Conservation (phyloP, 1,140 invertebrate genomes). For the Caenorhabditis briggsae region DNA sequence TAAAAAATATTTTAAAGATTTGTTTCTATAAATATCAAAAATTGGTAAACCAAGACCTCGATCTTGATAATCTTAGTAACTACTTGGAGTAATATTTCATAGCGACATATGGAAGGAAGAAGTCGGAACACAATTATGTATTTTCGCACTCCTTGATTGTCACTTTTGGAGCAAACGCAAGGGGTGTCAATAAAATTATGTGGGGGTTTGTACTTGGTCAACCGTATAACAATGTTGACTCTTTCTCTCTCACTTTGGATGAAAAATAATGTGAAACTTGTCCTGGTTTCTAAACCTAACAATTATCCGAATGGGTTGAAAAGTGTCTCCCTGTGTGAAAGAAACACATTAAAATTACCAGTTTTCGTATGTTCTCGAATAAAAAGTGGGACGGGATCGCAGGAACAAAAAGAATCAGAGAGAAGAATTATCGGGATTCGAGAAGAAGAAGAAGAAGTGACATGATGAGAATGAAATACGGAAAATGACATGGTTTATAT, state of each 20-base stretch:
- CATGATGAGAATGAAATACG: slow-evolving; percentile 22
- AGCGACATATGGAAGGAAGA: slow-evolving; percentile 19
- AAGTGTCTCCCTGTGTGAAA: not conserved
- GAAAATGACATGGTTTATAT: slow-evolving; percentile 14
- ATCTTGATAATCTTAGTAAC: not conserved
- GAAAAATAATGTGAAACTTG: not conserved
- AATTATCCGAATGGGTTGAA: not conserved
- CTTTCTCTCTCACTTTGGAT: no score
- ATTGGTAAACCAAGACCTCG: not conserved
- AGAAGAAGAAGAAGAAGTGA: not conserved
- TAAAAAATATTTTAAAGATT: no score
- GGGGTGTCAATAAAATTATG: slow-evolving; percentile 42
- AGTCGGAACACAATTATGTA: slow-evolving; percentile 34
- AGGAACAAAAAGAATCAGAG: not conserved
- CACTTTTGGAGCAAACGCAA: not conserved
- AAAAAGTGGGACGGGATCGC: slow-evolving; percentile 28
- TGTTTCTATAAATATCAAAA: no score
- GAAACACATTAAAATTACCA: slow-evolving; percentile 44
- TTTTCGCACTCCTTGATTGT: slow-evolving; percentile 13
- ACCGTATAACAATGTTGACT: not conserved
- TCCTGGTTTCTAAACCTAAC: not conserved
- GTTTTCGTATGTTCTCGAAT: slow-evolving; percentile 23
- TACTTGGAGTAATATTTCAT: slow-evolving; percentile 15
- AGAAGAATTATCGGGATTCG: not conserved
- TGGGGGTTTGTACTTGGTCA: not conserved